Evolutionary conservation across 2,113 vertebrate species (phyloP), one percentile per base, ranked within the genome.

Genomic region (Mobula birostris): DNA sequence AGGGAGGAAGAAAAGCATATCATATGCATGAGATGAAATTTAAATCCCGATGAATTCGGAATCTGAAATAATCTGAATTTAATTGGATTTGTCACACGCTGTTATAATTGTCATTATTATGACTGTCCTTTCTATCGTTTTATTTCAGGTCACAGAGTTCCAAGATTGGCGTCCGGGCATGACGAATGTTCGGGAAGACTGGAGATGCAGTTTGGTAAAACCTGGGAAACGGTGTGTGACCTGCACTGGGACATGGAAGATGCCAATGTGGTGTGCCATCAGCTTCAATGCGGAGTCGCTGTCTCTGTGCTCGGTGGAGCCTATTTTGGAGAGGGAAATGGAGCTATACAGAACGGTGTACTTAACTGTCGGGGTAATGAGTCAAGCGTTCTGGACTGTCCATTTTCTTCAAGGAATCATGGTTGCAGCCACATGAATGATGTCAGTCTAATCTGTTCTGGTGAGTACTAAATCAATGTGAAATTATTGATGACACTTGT

Each of bases 231-330:
- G 36, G 63, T 66, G 12, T 66, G 94, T 77, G 94, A 87, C 29
- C 94, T 80, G 79, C 76, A 95, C 3, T 78, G 94, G 94, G 94
- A 95, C 90, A 19, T 95, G 14, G 21, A 94, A 21, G 95, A 95
- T n/a, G 94, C 94, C 29, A 80, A 9, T 0, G 79, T 95, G 48
- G 74, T 94, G 12, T 95, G 93, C 72, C 94, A 94, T 70, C 21
- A 94, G 63, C 94, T 95, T 48, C 94, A 91, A 12, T 95, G 95
- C 11, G 95, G 95, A 27, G n/a, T 15, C 1, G 94, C 94, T 15
- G 68, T 32, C 77, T 82, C 85, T 74, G 72, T 77, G 68, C 40
- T 32, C 2, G 72, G 70, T 21, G 83, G 36, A 66, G 94, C 27
- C 36, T 4, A 94, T 29, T 94, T 94, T 68, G 94, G 94, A 72